Base-by-base conservation (phyloP, 2,797 vertebrate species). In the Macroramphosus scolopax region DNA sequence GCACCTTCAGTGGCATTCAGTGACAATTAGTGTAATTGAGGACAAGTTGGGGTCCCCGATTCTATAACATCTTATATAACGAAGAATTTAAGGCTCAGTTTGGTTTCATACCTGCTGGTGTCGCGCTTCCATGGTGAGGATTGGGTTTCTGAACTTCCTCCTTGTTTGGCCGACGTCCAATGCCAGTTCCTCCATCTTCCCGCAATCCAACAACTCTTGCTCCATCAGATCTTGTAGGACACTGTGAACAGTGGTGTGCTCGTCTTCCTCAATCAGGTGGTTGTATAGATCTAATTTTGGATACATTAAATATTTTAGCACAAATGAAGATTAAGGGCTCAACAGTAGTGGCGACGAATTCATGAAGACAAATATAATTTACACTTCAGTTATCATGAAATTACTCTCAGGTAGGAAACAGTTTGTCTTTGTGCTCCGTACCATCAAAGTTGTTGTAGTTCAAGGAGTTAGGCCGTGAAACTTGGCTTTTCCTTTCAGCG, bases 211-310 rank as follows among this genome's bases (percentile, higher is more conserved):
- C 66, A 85, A 70, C 63, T 96, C 83, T 58, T 82, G 91, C 71
- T 92, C 87, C 87, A 94, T 90, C 67, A 99, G 90, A 69, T 92
- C 87, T 83, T 92, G 92, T 17, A 98, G 78, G 75, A 96, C 86
- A 53, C 78, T 85, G 48, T 87, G 83, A 52, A 92, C 88, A 12
- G 86, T 80, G 17, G 73, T 80, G 68, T 78, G 82, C 72, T 95
- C 93, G 31, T 92, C 87, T 63, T 95, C 92, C 59, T 83, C 80
- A 46, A 88, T 90, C 84, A 98, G 85, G 73, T 85, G 83, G 38
- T 75, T 82, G 82, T 90, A 97, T 34, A 98, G 80, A 45, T 96
- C 97, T 98, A 15, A 28, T 13, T 32, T 32, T 32, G 30, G 11
- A 29, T 10, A 15, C 13, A 20, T 13, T 5, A 47, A 26, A 6